These are phyloP conservation scores for Tetrapedia diversipes DNA, from an alignment of 2,888 invertebrate species.

Conservation along the genomic window DNA sequence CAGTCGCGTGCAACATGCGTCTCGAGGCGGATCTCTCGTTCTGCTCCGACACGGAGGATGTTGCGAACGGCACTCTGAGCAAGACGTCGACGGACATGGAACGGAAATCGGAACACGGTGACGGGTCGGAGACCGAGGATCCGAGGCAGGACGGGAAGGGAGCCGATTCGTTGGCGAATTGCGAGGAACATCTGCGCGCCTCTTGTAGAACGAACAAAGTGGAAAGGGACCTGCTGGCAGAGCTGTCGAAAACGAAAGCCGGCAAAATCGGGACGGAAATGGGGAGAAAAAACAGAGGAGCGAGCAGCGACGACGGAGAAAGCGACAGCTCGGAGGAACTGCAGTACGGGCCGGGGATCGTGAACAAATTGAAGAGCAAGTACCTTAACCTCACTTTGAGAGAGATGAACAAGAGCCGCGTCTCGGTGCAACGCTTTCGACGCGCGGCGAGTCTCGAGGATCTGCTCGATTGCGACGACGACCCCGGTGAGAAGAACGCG, in stretches of 20 bases:
- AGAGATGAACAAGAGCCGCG: conserved; percentile 87
- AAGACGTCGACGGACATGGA: conserved; percentile 72
- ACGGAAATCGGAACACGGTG: conserved; percentile 66
- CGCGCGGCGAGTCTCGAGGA: conserved; percentile 94
- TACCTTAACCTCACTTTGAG: conserved; percentile 93
- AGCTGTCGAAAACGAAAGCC: conserved; percentile 27
- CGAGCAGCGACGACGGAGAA: conserved; percentile 78
- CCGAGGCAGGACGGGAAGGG: conserved; percentile 29
- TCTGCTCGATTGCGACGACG: conserved; percentile 88
- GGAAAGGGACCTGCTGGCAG: conserved; percentile 49
- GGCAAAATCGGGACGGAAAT: conserved; percentile 51
- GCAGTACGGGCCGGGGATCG: conserved; percentile 96
- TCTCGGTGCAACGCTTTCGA: conserved; percentile 88
- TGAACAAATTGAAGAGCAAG: conserved; percentile 93
- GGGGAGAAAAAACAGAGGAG: conserved; percentile 52
- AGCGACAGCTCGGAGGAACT: conserved; percentile 90
- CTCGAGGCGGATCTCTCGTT: conserved; percentile 78
- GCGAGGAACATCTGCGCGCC: conserved; percentile 46
- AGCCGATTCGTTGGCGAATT: neutral
- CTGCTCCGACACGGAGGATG: conserved; percentile 76
- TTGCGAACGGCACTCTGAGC: conserved; percentile 74
- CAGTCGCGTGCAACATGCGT: conserved; percentile 81
- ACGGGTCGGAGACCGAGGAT: conserved; percentile 62
- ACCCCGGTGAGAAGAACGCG: conserved; percentile 69
- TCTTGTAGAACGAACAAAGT: conserved; percentile 45